Conservation (phyloP, 2,797 vertebrate genomes). For the Clarias pachynema region DNA sequence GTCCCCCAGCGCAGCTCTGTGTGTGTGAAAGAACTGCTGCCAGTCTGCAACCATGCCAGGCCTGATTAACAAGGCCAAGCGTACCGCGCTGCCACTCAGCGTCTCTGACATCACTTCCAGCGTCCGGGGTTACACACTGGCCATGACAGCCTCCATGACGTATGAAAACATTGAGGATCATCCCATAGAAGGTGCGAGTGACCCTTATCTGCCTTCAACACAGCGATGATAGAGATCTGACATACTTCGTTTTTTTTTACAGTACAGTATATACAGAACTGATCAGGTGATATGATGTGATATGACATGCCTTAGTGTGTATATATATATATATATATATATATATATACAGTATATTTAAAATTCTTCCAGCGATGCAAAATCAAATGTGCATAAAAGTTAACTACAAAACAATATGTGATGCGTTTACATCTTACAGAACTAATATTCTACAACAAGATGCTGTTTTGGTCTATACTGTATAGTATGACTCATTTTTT, state of each 20-base stretch:
- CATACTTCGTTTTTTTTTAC: background rate
- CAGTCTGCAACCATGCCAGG: conserved; percentile 83
- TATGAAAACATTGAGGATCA: conserved; percentile 91
- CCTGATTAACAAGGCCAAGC: conserved; percentile 82
- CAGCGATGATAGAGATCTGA: background rate
- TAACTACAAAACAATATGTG: background rate
- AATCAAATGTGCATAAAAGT: background rate
- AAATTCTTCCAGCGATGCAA: background rate
- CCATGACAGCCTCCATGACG: conserved; percentile 90
- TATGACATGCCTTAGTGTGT: background rate
- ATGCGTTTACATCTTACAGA: background rate
- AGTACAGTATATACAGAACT: too few relatives aligned
- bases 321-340: background rate
- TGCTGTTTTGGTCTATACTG: background rate
- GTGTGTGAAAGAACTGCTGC: conserved; percentile 19
- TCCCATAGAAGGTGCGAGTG: conserved; percentile 84
- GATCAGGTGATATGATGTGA: background rate
- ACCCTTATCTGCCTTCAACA: background rate
- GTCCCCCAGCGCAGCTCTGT: background rate
- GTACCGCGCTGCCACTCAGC: conserved; percentile 82
- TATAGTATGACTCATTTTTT: background rate
- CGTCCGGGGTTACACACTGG: conserved; percentile 90
- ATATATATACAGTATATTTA: background rate
- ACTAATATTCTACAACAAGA: background rate
- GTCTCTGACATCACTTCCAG: conserved; percentile 89